Percentiles rank a stretch among this genome's conserved stretches.
phyloP scores from a whole-genome alignment of 2,113 vertebrate genomes.

The Syngnathus scovelli region DNA sequence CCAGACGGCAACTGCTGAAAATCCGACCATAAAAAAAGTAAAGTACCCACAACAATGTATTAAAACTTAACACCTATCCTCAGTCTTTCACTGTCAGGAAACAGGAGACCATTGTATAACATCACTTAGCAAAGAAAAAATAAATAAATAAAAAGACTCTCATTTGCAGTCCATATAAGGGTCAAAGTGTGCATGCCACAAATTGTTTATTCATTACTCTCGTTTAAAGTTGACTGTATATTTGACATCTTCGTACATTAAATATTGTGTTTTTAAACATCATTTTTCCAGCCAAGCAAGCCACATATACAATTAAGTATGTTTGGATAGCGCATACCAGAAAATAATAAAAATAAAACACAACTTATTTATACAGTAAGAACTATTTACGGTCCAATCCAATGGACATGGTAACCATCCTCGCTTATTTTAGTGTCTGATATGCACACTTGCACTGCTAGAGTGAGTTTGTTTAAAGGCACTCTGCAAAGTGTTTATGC shows the following conservation, averaged over 20 bases:
- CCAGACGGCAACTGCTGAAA: not conserved
- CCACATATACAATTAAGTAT: not conserved
- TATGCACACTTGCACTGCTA: not conserved
- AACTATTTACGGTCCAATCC: not conserved
- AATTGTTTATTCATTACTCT: not conserved
- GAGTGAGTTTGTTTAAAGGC: not conserved
- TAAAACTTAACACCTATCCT: too few relatives aligned
- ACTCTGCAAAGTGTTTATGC: conserved; percentile 39
- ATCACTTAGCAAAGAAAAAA: not conserved
- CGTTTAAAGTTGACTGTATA: not conserved
- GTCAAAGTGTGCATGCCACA: not conserved
- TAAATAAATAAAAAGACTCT: not conserved
- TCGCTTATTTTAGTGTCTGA: not conserved
- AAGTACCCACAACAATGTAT: not conserved
- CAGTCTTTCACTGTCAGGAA: too few relatives aligned
- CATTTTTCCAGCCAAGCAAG: not conserved
- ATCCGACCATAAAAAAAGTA: not conserved
- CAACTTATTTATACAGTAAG: not conserved
- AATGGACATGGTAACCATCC: not conserved
- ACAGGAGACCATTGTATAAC: not conserved
- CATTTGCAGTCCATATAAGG: not conserved
- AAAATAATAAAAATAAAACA: not conserved
- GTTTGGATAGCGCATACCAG: not conserved
- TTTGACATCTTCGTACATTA: not conserved
- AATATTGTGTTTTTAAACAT: not conserved